phyloP scores from a whole-genome alignment of 30 jellyfish, hydroid and myxozoan genomes.

The Haliclystus octoradiatus region DNA sequence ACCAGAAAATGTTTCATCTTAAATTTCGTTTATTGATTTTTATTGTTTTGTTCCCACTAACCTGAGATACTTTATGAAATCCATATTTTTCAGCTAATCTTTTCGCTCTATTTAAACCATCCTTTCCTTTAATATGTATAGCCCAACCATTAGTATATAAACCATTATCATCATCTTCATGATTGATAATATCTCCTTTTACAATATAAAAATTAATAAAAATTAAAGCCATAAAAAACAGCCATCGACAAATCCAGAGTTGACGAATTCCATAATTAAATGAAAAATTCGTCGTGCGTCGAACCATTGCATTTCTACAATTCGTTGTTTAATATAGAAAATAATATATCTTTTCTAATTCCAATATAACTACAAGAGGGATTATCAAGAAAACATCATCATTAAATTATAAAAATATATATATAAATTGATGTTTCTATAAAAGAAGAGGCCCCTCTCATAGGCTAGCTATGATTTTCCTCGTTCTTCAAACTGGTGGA shows the following conservation, averaged over 20 bases:
- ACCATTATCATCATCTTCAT: constrained; percentile 29
- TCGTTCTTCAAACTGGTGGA: neutral
- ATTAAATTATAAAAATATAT: too few species aligned
- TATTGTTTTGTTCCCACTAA: too few species aligned
- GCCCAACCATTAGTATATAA: constrained; percentile 99
- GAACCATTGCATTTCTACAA: constrained; percentile 86
- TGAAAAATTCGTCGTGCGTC: constrained; percentile 54
- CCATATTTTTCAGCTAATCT: constrained; percentile 92
- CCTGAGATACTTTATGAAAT: constrained; percentile 84
- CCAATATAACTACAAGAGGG: too few species aligned
- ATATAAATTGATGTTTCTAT: neutral
- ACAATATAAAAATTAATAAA: neutral
- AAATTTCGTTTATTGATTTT: too few species aligned
- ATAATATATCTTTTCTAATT: too few species aligned
- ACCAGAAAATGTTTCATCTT: too few species aligned
- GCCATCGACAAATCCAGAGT: neutral
- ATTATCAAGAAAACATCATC: too few species aligned
- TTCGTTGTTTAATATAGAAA: neutral
- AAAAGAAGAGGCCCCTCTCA: neutral
- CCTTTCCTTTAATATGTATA: constrained; percentile 60
- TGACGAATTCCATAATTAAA: constrained; percentile 9
- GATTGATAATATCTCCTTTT: too few species aligned
- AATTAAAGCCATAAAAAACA: neutral
- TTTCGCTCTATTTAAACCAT: constrained; percentile 65
- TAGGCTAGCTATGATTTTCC: neutral